These are phyloP conservation scores for Gnathonemus echidnorhynchus DNA, from an alignment of 2,113 vertebrate species.

Conservation along the genomic window DNA sequence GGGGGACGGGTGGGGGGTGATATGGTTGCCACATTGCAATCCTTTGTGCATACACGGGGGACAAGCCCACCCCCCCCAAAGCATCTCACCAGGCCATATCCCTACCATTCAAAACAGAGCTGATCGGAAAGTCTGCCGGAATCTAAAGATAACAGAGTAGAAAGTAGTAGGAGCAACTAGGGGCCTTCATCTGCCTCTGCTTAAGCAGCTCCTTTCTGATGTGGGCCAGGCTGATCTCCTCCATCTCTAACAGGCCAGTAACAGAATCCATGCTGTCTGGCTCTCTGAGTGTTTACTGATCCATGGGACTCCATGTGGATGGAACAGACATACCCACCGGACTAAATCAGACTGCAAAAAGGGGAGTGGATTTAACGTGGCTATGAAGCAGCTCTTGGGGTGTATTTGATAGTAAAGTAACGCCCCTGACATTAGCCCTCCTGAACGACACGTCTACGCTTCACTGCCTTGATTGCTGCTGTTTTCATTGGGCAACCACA, in stretches of 20 bases:
- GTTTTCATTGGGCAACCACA: not conserved
- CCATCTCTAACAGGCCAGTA: not conserved
- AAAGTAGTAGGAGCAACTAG: slow-evolving; percentile 17
- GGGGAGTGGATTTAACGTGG: not conserved
- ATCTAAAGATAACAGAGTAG: slow-evolving; percentile 54
- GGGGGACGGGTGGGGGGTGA: not conserved
- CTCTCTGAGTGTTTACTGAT: not conserved
- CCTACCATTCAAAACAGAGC: slow-evolving; percentile 41
- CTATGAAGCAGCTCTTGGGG: not conserved
- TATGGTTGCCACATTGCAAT: not conserved
- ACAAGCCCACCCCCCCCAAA: not conserved
- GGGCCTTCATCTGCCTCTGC: not conserved
- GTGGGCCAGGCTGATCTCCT: not conserved
- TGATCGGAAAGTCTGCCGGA: slow-evolving; percentile 51
- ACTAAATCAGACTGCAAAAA: not conserved
- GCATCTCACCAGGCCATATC: slow-evolving; percentile 43
- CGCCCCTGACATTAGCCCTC: not conserved
- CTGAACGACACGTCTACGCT: not conserved
- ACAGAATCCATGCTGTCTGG: not conserved
- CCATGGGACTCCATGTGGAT: not conserved
- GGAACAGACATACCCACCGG: not conserved
- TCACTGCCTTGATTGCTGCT: not conserved
- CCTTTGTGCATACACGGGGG: not conserved
- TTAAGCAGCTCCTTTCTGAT: not conserved
- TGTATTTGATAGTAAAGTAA: not conserved